Evolutionary conservation across 1,140 invertebrate genomes (phyloP), one percentile per base, ranked within the genome.

Genomic region (Temnothorax nylanderi): DNA sequence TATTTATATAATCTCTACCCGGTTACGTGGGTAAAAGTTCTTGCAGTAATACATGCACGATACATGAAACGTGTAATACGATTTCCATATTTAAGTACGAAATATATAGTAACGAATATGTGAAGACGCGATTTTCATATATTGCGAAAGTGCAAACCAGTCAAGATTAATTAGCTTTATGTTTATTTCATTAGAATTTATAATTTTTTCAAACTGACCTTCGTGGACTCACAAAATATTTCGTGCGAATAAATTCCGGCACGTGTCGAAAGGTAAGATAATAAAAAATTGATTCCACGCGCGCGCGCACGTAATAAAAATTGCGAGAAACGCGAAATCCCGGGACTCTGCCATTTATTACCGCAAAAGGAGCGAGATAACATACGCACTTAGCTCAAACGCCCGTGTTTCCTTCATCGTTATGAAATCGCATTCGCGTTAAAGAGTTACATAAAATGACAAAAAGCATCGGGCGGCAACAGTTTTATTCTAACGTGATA

Each of bases 361-460:
- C 21, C 0, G 37, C 16, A n/a, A 84, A 75, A 84, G 80, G 13
- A 72, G 16, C n/a, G 32, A 47, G 34, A 34, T 60, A 44, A 75
- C 56, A n/a, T 16, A 84, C 41, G 13, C 54, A 49, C 18, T 47
- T 49, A n/a, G 4, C 26, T 47, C 26, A 47, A 74, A 74, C 54
- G 41, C 37, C 37, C 26, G 10, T 47, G 37, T 75, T 74, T n/a
- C 37, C 13, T 34, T 34, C 16, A 2, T 32, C 11, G 18, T 84
- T 84, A 60, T 41, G 69, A 84, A 84, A 84, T 47, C n/a, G 37
- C 37, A 21, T 26, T 75, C 44, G 69, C 18, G 65, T 69, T 32
- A 34, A 84, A 16, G 37, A 58, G 56, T 84, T 84, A 62, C 37
- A 47, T 82, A 74, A 82, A 82, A 37, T 74, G 67, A 72, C 44